phyloP scores from a whole-genome alignment of 2,113 vertebrate species.

The Muntiacus reevesi region DNA sequence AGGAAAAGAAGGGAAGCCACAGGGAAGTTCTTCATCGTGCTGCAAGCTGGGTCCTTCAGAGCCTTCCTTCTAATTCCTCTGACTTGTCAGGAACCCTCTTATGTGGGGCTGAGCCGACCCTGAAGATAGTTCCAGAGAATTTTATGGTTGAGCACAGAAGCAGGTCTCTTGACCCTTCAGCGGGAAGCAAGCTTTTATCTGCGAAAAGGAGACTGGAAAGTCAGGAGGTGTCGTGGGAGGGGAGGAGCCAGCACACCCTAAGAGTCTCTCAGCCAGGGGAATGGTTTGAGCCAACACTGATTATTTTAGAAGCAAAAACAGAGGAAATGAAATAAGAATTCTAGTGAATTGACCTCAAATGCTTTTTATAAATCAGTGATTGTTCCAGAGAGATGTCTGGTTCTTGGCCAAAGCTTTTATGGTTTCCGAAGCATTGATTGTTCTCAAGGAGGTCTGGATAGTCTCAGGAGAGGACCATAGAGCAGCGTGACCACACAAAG shows the following conservation, averaged over 20 bases:
- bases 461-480: background rate
- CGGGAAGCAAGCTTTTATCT: background rate
- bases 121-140: conserved; percentile 21
- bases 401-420: background rate
- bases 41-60: background rate
- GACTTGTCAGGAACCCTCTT: background rate
- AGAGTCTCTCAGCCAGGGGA: background rate
- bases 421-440: background rate
- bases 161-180: background rate
- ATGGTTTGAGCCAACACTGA: background rate
- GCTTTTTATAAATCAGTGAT: background rate
- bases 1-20: background rate
- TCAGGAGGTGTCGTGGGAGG: accelerated
- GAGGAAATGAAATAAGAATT: conserved; percentile 17
- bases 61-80: background rate
- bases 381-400: background rate
- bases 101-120: background rate
- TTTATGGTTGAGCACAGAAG: background rate
- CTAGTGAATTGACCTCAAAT: background rate
- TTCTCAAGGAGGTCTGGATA: background rate
- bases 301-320: background rate
- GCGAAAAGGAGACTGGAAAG: background rate
- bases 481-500: background rate
- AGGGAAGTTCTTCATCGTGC: background rate
- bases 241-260: background rate